phyloP scores from a whole-genome alignment of 1,140 invertebrate genomes.

The Condylostylus longicornis region DNA sequence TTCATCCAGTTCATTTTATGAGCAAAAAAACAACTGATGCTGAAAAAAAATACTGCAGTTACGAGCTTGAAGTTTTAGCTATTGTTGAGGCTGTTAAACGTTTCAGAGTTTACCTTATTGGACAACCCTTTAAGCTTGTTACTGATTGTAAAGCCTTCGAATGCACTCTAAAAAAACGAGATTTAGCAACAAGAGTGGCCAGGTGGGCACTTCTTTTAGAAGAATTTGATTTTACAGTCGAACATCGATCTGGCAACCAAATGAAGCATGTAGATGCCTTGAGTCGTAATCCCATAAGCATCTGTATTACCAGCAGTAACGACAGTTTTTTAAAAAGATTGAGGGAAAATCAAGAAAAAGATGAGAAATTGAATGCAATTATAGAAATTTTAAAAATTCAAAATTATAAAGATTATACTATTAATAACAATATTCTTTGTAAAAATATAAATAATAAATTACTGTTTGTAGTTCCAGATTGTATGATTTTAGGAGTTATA shows the following conservation, averaged over 20 bases:
- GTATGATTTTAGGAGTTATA: not conserved
- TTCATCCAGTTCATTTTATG: slow-evolving; percentile 20
- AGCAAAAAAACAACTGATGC: slow-evolving; percentile 16
- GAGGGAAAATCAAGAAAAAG: slow-evolving; percentile 4
- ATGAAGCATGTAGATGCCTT: slow-evolving; percentile 22
- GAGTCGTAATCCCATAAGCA: slow-evolving; percentile 12
- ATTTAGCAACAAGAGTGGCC: slow-evolving; percentile 15
- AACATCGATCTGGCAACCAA: slow-evolving; percentile 11
- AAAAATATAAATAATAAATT: slow-evolving; percentile 3
- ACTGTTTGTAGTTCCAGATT: not conserved
- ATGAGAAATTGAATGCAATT: slow-evolving; percentile 3
- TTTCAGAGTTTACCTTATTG: slow-evolving; percentile 29
- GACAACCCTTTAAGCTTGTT: slow-evolving; percentile 27
- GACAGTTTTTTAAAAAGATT: slow-evolving; percentile 1
- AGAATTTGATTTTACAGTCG: slow-evolving; percentile 18
- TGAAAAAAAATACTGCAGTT: slow-evolving; percentile 18
- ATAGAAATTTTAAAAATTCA: not conserved
- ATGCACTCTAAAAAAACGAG: slow-evolving; percentile 8
- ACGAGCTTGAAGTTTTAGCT: slow-evolving; percentile 18
- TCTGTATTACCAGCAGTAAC: not conserved
- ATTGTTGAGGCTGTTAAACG: slow-evolving; percentile 14
- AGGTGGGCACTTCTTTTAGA: slow-evolving; percentile 22
- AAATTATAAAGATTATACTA: slow-evolving; percentile 1
- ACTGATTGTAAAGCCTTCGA: slow-evolving; percentile 15
- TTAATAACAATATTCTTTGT: slow-evolving; percentile 6